A percentile compares a stretch with the other conserved stretches of the same genome.
These are phyloP conservation scores for Schlechtendalia chinensis DNA, from an alignment of 1,140 invertebrate species.

Conservation along the genomic window DNA sequence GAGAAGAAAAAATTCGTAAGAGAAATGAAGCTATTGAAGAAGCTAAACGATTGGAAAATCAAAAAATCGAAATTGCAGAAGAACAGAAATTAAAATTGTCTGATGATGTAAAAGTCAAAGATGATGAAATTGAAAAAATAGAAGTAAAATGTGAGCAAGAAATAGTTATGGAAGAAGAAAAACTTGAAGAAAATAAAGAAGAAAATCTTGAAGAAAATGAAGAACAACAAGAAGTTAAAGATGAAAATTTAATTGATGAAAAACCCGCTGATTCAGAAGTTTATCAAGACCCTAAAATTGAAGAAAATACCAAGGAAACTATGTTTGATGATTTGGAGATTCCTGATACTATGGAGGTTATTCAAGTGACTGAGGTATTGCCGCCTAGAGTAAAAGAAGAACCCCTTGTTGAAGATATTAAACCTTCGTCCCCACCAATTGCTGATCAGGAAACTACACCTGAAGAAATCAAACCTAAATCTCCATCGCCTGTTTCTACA, in stretches of 20 bases:
- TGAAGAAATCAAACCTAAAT: constrained; percentile 55
- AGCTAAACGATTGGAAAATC: constrained; percentile 35
- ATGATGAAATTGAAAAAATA: constrained; percentile 53
- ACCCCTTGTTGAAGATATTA: constrained; percentile 52
- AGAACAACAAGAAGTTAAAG: constrained; percentile 53
- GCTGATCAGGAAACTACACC: constrained; percentile 54
- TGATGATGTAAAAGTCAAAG: constrained; percentile 57
- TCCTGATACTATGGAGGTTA: constrained; percentile 73
- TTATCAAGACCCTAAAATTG: neutral
- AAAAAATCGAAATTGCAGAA: constrained; percentile 42
- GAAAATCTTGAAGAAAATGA: constrained; percentile 15
- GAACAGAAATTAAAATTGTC: constrained; percentile 50
- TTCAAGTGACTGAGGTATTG: constrained; percentile 68
- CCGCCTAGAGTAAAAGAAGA: constrained; percentile 53
- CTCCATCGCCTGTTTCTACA: constrained; percentile 40
- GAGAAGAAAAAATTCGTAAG: constrained; percentile 37
- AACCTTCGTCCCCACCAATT: constrained; percentile 55
- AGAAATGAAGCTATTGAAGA: constrained; percentile 50
- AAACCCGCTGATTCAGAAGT: neutral
- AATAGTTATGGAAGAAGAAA: constrained; percentile 49
- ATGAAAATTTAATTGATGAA: constrained; percentile 53
- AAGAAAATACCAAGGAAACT: constrained; percentile 59
- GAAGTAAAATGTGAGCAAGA: constrained; percentile 48
- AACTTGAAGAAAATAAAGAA: constrained; percentile 44
- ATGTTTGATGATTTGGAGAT: constrained; percentile 59